Base-by-base conservation (phyloP, 1,140 invertebrate species). In the Myzus persicae region DNA sequence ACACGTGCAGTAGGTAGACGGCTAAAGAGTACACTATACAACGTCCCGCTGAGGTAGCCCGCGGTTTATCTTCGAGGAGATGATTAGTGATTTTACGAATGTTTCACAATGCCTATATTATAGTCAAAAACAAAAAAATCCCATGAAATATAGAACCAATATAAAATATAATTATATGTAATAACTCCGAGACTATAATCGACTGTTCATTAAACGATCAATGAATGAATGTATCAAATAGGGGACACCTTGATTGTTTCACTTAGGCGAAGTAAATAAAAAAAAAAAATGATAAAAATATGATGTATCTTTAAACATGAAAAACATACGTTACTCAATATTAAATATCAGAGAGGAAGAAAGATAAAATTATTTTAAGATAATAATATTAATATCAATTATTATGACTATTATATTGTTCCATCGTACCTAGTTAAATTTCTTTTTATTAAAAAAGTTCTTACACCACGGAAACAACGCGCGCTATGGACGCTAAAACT, bases 271-370 rank as follows among this genome's bases (percentile, higher is more conserved):
- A n/a, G 8, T 76, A 4, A 76, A n/a, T n/a, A n/a, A 76, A 76
- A 31, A 11, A 54, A 67, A 67, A n/a, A n/a, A n/a, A n/a, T n/a
- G n/a, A n/a, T n/a, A n/a, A n/a, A n/a, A n/a, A n/a, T n/a, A n/a
- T n/a, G n/a, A n/a, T n/a, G 14, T 18, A n/a, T 0, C 8, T 26
- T 8, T n/a, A 67, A n/a, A 67, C 31, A 67, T n/a, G 31, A 67
- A 18, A n/a, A 67, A 67, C 31, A n/a, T 18, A n/a, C 11, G 59
- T 67, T 67, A n/a, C 14, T 14, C 14, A n/a, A n/a, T 36, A 36
- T 76, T n/a, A 76, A 76, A n/a, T 76, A 76, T n/a, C 59, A n/a
- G n/a, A n/a, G n/a, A n/a, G n/a, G n/a, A 76, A 76, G 24, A 51
- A 51, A n/a, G 4, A n/a, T 76, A 18, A 76, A n/a, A 76, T n/a